Evolutionary conservation across 2,113 vertebrate genomes (phyloP).

Genomic region (Oenanthe oenanthe): DNA sequence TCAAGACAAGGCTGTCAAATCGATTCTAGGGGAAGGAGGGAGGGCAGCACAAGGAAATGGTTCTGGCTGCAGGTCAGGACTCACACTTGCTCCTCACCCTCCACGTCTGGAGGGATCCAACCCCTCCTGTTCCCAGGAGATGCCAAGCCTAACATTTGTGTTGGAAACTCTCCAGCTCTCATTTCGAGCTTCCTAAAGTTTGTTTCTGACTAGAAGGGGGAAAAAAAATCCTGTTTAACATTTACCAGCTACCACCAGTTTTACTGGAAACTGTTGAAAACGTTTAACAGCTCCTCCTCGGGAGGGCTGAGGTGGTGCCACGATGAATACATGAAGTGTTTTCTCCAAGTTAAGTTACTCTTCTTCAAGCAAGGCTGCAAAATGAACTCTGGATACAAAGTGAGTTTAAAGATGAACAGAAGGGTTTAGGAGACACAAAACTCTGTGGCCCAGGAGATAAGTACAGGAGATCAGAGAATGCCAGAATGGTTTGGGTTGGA

Average conservation of each 20-base stretch:
- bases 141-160: neutral
- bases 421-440: neutral
- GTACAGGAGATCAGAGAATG: neutral
- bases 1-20: neutral
- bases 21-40: neutral
- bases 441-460: neutral
- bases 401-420: neutral
- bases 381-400: neutral
- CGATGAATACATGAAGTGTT: neutral
- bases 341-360: neutral
- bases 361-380: neutral
- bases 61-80: neutral
- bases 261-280: neutral
- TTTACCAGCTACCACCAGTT: neutral
- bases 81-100: neutral
- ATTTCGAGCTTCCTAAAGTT: neutral
- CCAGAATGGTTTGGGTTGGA: neutral
- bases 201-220: neutral
- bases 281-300: fast-evolving
- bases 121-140: neutral
- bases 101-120: neutral
- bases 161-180: neutral
- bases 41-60: neutral
- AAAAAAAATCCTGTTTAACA: neutral
- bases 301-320: neutral